Evolutionary conservation across 1,140 invertebrate species (phyloP).

Genomic region (Solen grandis): DNA sequence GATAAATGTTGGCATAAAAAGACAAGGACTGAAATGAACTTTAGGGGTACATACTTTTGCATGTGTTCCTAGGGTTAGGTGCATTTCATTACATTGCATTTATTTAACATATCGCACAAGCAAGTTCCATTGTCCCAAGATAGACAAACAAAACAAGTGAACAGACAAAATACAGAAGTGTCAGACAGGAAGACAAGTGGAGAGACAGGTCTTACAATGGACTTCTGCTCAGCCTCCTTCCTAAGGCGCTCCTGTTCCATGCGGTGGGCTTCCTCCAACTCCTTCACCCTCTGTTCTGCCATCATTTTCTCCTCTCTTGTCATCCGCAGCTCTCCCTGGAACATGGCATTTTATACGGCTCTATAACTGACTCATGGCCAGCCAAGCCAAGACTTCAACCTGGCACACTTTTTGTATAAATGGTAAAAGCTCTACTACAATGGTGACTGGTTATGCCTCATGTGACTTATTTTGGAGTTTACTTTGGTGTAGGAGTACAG

Average conservation of each 20-base stretch:
- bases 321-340: constrained; percentile 72
- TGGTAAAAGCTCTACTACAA: no score
- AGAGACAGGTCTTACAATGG: constrained; percentile 56
- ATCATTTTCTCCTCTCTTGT: constrained; percentile 70
- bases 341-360: not conserved
- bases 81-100: not conserved
- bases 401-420: no score
- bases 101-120: not conserved
- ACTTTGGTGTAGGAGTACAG: no score
- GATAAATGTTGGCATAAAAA: not conserved
- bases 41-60: not conserved
- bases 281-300: constrained; percentile 67
- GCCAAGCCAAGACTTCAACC: no score
- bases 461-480: no score
- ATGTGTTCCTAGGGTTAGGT: not conserved
- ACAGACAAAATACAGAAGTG: not conserved
- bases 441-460: no score
- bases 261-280: constrained; percentile 69
- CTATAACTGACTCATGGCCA: not conserved
- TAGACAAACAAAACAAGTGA: not conserved
- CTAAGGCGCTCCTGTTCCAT: constrained; percentile 63
- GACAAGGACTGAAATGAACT: not conserved
- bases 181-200: not conserved
- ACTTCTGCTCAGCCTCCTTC: constrained; percentile 69
- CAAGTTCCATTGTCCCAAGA: not conserved